Conservation (phyloP, 2,888 invertebrate species). For the Caenorhabditis drosophilae region DNA sequence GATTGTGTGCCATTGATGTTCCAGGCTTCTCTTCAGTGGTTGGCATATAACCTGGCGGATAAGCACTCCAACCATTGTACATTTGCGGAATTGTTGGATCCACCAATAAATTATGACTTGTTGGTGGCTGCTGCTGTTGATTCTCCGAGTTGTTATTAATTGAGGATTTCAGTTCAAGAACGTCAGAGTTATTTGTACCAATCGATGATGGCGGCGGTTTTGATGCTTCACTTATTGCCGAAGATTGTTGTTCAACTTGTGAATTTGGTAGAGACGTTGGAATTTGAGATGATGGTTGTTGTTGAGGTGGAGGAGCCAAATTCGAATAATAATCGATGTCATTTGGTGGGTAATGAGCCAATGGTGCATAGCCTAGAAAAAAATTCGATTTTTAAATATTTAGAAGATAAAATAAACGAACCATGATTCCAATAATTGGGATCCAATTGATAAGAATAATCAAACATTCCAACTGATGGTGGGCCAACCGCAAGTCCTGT, state of each 20-base stretch:
- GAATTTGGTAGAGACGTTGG: neutral
- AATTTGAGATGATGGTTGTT: neutral
- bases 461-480: neutral
- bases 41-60: constrained; percentile 7
- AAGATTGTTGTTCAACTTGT: too few species aligned
- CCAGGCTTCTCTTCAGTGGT: constrained; percentile 16
- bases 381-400: neutral
- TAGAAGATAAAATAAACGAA: constrained; percentile 6
- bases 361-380: neutral
- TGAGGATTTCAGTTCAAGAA: constrained; percentile 5
- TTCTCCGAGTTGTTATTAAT: neutral
- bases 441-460: constrained; percentile 3
- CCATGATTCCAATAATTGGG: constrained; percentile 24
- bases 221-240: too few species aligned
- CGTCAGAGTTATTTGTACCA: neutral
- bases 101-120: too few species aligned
- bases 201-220: neutral
- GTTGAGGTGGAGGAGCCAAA: neutral
- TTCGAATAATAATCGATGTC: constrained; percentile 11
- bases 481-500: too few species aligned
- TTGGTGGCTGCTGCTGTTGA: neutral
- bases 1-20: constrained; percentile 3
- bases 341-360: neutral
- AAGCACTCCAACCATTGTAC: constrained; percentile 18
- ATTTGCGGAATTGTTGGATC: constrained; percentile 27